Conservation (phyloP, 2,888 invertebrate genomes). For the Melinopterus prodromus region DNA sequence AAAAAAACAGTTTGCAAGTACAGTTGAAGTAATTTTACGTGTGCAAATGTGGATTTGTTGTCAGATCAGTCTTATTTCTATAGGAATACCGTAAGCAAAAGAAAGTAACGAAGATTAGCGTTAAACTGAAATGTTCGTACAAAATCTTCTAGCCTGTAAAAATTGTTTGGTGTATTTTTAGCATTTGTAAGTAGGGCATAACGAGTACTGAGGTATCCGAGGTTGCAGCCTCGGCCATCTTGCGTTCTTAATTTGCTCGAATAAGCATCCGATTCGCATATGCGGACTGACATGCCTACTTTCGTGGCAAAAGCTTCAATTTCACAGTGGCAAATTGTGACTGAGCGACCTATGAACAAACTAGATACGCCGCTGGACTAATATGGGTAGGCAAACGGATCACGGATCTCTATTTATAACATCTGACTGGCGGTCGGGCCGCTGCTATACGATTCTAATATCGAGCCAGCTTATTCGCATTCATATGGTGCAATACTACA, state of each 20-base stretch:
- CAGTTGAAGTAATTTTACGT: too few relatives aligned
- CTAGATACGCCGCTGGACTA: conserved; percentile 42
- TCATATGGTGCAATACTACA: not conserved
- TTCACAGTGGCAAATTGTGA: conserved; percentile 25
- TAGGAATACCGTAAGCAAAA: not conserved
- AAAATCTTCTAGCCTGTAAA: conserved; percentile 32
- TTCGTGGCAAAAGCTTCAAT: conserved; percentile 7
- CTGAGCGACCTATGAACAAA: conserved; percentile 36
- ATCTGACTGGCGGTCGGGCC: conserved; percentile 29
- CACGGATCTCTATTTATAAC: conserved; percentile 41
- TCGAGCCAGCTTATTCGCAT: not conserved
- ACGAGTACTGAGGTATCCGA: conserved; percentile 5
- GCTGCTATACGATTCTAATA: not conserved
- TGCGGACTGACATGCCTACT: not conserved
- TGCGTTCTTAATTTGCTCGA: not conserved
- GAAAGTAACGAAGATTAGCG: not conserved
- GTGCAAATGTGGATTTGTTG: too few relatives aligned
- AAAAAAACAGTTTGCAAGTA: too few relatives aligned
- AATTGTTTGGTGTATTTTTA: conserved; percentile 34
- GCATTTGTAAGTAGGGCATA: conserved; percentile 29
- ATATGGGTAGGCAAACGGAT: conserved; percentile 47
- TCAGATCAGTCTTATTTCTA: too few relatives aligned
- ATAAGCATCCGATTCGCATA: not conserved
- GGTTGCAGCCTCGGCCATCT: not conserved
- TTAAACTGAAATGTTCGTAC: conserved; percentile 29